phyloP scores from a whole-genome alignment of 2,797 vertebrate genomes.

The Lycodopsis pacificus region DNA sequence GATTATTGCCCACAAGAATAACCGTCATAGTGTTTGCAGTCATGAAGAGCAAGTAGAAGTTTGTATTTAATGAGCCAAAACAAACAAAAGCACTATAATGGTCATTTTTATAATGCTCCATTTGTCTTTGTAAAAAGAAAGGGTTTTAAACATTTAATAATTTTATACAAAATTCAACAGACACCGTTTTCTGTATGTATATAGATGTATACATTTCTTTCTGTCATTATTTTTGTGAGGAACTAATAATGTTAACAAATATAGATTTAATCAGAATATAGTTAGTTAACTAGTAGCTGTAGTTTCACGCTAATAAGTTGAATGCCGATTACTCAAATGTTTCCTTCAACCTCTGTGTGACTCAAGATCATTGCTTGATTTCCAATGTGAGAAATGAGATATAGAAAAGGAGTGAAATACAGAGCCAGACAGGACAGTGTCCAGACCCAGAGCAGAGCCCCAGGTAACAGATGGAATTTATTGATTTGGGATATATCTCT shows the following conservation, averaged over 20 bases:
- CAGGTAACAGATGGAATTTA: slow-evolving; percentile 55
- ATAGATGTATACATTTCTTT: neutral
- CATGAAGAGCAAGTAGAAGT: neutral
- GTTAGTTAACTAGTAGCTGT: neutral
- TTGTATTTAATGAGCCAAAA: slow-evolving; percentile 8
- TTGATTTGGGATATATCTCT: slow-evolving; percentile 58
- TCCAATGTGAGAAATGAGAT: slow-evolving; percentile 23
- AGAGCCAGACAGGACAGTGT: slow-evolving; percentile 8
- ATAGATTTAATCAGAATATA: neutral
- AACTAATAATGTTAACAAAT: slow-evolving; percentile 13
- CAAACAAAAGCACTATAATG: neutral
- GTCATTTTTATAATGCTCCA: slow-evolving; percentile 9
- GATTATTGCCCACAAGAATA: neutral
- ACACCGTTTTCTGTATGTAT: neutral
- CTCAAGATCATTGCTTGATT: slow-evolving; percentile 9
- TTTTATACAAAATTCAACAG: neutral
- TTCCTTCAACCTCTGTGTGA: neutral
- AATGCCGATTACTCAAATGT: neutral
- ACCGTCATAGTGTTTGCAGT: neutral
- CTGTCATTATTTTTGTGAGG: neutral
- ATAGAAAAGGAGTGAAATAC: slow-evolving; percentile 3
- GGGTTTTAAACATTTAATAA: too few relatives aligned
- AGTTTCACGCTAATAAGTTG: neutral
- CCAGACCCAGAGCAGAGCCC: slow-evolving; percentile 23
- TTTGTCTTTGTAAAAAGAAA: slow-evolving; percentile 5